Percentiles rank a stretch among this genome's conserved stretches.
Conservation (phyloP, 2,113 vertebrate species). For the Bostrychus sinensis region DNA sequence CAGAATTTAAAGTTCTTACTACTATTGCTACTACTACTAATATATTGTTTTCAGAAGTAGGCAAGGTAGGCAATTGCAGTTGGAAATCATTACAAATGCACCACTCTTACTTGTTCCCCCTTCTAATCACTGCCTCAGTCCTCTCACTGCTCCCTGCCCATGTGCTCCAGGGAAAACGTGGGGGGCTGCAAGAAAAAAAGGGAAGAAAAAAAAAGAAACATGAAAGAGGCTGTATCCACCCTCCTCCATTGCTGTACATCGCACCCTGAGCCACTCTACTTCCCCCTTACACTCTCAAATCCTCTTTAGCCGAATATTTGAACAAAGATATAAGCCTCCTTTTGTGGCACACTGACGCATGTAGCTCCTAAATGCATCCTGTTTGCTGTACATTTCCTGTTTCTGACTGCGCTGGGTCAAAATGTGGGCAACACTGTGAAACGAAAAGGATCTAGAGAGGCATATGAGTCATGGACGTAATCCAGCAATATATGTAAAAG, state of each 20-base stretch:
- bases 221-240: constrained; percentile 42
- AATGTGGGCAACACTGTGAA: constrained; percentile 7
- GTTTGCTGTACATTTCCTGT: constrained; percentile 33
- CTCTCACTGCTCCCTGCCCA: constrained; percentile 11
- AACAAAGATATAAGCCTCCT: constrained; percentile 57
- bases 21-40: no score
- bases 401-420: constrained; percentile 12
- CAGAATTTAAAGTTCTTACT: no score
- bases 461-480: constrained; percentile 47
- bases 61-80: no score
- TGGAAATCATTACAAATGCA: no score
- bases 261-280: constrained; percentile 29
- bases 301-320: constrained; percentile 57
- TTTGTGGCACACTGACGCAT: constrained; percentile 46
- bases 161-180: constrained; percentile 35
- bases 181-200: constrained; percentile 14
- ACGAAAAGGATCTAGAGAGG: constrained; percentile 23
- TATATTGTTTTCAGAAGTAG: no score
- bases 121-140: constrained; percentile 6
- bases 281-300: constrained; percentile 12
- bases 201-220: constrained; percentile 8
- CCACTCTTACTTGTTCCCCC: constrained; percentile 3
- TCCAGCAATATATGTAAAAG: constrained; percentile 33
- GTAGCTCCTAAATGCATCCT: constrained; percentile 31
- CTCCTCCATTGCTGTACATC: constrained; percentile 50